Percentiles rank a stretch among this genome's conserved stretches.
These are phyloP conservation scores for Uria lomvia DNA, from an alignment of 2,113 vertebrate species.

Conservation along the genomic window DNA sequence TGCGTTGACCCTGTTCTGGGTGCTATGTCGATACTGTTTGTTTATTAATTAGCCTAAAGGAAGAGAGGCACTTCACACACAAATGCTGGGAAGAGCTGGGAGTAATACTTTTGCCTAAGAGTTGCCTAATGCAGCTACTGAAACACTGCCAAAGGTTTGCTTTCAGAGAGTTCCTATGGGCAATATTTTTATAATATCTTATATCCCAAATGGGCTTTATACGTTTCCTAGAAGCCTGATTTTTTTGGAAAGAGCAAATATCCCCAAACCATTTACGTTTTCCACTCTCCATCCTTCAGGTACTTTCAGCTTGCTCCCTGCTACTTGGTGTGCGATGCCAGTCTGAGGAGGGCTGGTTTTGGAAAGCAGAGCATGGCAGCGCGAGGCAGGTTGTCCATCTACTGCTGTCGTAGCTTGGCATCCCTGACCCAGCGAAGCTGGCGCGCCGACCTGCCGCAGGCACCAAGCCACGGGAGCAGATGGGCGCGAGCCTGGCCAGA, in stretches of 20 bases:
- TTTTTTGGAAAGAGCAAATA: slow-evolving; percentile 13
- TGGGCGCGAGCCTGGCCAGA: slow-evolving; percentile 43
- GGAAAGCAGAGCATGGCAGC: background rate
- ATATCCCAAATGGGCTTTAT: slow-evolving; percentile 22
- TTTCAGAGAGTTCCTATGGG: slow-evolving; percentile 38
- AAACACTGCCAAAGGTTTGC: slow-evolving; percentile 55
- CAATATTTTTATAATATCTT: slow-evolving; percentile 31
- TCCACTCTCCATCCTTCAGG: background rate
- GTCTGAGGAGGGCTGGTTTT: background rate
- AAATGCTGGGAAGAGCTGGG: slow-evolving; percentile 20
- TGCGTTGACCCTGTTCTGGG: background rate
- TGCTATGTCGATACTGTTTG: background rate
- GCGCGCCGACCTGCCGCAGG: background rate
- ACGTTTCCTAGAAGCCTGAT: slow-evolving; percentile 3
- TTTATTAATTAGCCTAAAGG: slow-evolving; percentile 48
- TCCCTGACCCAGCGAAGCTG: slow-evolving; percentile 39
- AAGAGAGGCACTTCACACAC: background rate
- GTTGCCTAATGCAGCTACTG: slow-evolving; percentile 59
- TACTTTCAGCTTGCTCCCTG: background rate
- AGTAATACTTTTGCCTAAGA: background rate
- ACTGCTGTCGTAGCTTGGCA: slow-evolving; percentile 34
- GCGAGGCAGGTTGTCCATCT: slow-evolving; percentile 31
- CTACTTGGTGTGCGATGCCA: rapidly evolving
- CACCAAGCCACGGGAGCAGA: slow-evolving; percentile 62
- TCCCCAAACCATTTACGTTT: background rate